These are phyloP conservation scores for Bucco capensis DNA, from an alignment of 2,113 vertebrate genomes.

Conservation along the genomic window DNA sequence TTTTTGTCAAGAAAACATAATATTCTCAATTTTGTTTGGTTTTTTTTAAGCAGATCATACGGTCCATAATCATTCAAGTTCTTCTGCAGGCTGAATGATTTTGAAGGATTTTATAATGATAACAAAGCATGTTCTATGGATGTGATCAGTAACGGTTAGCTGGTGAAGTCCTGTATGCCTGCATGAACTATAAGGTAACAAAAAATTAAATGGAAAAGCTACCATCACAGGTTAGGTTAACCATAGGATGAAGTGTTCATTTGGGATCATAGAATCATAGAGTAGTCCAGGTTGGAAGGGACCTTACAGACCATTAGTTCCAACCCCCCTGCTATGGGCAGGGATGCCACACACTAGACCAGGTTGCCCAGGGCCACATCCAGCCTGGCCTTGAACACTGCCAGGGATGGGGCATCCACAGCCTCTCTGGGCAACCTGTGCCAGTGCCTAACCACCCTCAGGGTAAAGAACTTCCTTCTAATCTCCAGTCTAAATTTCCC, in stretches of 20 bases:
- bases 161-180: not conserved
- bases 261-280: too few species aligned
- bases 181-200: not conserved
- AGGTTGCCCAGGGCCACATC: too few species aligned
- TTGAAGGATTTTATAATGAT: not conserved
- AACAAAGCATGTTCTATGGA: not conserved
- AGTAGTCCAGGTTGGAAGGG: too few species aligned
- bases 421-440: too few species aligned
- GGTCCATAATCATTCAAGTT: not conserved
- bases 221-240: not conserved
- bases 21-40: not conserved
- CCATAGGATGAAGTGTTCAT: not conserved
- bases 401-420: too few species aligned
- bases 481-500: too few species aligned
- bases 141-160: not conserved
- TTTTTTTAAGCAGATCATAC: not conserved
- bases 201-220: not conserved
- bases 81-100: not conserved
- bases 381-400: too few species aligned
- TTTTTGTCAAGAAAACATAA: not conserved
- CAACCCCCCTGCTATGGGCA: too few species aligned
- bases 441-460: too few species aligned
- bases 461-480: too few species aligned
- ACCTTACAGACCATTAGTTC: too few species aligned
- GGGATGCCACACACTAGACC: too few species aligned